Base-by-base conservation (phyloP, 2,888 invertebrate genomes). In the Taphrorychus bicolor region DNA sequence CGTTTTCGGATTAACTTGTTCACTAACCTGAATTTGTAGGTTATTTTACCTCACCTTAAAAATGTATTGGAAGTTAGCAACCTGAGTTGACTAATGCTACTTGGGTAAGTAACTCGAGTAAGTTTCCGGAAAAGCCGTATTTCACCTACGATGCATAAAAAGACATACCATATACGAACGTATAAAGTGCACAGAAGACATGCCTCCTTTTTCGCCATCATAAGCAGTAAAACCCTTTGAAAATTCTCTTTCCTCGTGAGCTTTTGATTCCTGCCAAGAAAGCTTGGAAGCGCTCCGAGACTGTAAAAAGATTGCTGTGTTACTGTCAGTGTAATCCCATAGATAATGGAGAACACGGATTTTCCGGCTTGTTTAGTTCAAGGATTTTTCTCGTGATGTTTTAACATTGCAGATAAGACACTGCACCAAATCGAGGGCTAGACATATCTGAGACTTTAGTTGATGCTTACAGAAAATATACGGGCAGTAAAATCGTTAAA, bases 171-270 rank as follows among this genome's bases (percentile, higher is more conserved):
- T n/a, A n/a, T n/a, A n/a, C n/a, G n/a, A n/a, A n/a, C n/a, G n/a
- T n/a, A n/a, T n/a, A n/a, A n/a, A n/a, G 45, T 45, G 14, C 45
- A 51, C 49, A 59, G 54, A 54, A 45, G 53, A 53, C 22, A 21
- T 41, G 54, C 63, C 41, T 18, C 18, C 52, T 52, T 23, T 58
- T 58, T 52, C n/a, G 19, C 58, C 51, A 23, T 58, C 51, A 58
- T 64, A 58, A 64, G 64, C 58, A 58, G 64, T 64, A 58, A 64
- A 64, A 51, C 58, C 64, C 58, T 64, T 64, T 58, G 64, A 58
- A 64, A 64, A 58, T 53, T 64, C 51, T 23, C 57, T 64, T 63
- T 64, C 48, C 58, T 52, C 52, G 58, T 42, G 52, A 58, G 64
- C 64, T 58, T 64, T 64, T 64, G 64, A 64, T 64, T 64, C 64